Base-by-base conservation (phyloP, 2,113 vertebrate genomes). In the Oriolus oriolus region DNA sequence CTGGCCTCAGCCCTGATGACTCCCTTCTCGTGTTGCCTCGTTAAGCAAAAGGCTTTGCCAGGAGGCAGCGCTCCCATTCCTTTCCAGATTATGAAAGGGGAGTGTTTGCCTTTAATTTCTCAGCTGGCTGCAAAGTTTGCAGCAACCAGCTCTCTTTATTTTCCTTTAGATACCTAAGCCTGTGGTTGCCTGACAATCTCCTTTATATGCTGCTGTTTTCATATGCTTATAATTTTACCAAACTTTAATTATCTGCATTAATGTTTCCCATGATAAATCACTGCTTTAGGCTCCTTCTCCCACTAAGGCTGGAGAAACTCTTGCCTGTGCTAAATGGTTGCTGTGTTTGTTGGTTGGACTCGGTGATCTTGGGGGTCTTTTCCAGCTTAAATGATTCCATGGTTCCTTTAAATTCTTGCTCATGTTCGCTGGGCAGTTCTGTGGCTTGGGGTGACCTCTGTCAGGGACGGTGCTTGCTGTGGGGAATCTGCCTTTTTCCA, bases 31-130 rank as follows among this genome's bases (percentile, higher is more conserved):
- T 5, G n/a, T 21, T 93, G 82, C 87, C 75, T 90, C 17, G 57
- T 79, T 68, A 69, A 97, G 87, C 90, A 85, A 17, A 87, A 85
- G 16, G 66, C 82, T 91, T 63, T 93, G 90, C 92, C 95, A 90
- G 75, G 52, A 93, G 90, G 82, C 95, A 91, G 78, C 0, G 1
- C 61, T 97, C 87, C 81, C 78, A 31, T 89, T 95, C 60, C 57
- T 73, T 60, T 16, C 49, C 1, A 9, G 37, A 37, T 68, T 56
- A 41, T 54, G 74, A 82, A 59, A 53, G 66, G 45, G 88, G 33
- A 86, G 44, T 12, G 35, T 52, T 93, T 64, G 64, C 41, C 80
- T 87, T 76, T 59, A 15, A 68, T 85, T 87, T 90, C 84, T 59
- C 78, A 84, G 61, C 69, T 85, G 74, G 35, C 81, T 89, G 47